A percentile compares a stretch with the other conserved stretches of the same genome.
phyloP scores from a whole-genome alignment of 2,888 invertebrate genomes.

The Caenorhabditis sp. region DNA sequence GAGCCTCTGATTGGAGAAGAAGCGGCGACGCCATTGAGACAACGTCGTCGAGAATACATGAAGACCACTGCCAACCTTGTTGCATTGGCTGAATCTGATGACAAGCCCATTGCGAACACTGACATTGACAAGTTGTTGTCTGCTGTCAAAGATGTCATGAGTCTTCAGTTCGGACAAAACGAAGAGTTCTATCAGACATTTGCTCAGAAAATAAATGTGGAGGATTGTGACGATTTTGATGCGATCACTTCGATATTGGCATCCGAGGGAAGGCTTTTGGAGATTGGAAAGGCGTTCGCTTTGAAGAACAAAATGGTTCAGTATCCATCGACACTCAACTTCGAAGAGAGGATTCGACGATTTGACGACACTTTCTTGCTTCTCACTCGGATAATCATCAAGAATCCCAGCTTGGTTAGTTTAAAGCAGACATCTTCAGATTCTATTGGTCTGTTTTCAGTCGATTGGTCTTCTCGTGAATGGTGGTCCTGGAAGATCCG shows the following conservation, averaged over 20 bases:
- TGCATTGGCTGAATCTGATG: slow-evolving; percentile 11
- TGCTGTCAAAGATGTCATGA: slow-evolving; percentile 30
- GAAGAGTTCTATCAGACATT: slow-evolving; percentile 12
- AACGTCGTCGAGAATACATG: slow-evolving; percentile 31
- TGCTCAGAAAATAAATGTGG: slow-evolving; percentile 1
- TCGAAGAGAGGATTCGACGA: slow-evolving; percentile 2
- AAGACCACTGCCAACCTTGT: slow-evolving; percentile 4
- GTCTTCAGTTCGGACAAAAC: slow-evolving; percentile 9
- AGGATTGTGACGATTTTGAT: slow-evolving; percentile 43
- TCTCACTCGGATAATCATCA: slow-evolving; percentile 42
- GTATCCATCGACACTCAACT: not conserved
- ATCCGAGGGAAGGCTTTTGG: slow-evolving; percentile 23
- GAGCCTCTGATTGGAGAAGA: slow-evolving; percentile 13
- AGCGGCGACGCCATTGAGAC: not conserved
- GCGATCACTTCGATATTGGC: slow-evolving; percentile 36
- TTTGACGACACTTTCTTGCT: slow-evolving; percentile 58
- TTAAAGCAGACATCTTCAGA: no score
- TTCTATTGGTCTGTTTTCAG: no score
- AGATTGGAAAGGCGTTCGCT: slow-evolving; percentile 18
- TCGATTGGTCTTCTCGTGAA: slow-evolving; percentile 49
- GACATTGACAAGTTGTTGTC: slow-evolving; percentile 26
- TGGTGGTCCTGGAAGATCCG: slow-evolving; percentile 4
- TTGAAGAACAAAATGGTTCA: slow-evolving; percentile 18
- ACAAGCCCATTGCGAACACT: slow-evolving; percentile 5
- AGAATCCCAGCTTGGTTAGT: slow-evolving; percentile 50